These are phyloP conservation scores for Pseudopleuronectes americanus DNA, from an alignment of 2,797 vertebrate species.

Conservation along the genomic window DNA sequence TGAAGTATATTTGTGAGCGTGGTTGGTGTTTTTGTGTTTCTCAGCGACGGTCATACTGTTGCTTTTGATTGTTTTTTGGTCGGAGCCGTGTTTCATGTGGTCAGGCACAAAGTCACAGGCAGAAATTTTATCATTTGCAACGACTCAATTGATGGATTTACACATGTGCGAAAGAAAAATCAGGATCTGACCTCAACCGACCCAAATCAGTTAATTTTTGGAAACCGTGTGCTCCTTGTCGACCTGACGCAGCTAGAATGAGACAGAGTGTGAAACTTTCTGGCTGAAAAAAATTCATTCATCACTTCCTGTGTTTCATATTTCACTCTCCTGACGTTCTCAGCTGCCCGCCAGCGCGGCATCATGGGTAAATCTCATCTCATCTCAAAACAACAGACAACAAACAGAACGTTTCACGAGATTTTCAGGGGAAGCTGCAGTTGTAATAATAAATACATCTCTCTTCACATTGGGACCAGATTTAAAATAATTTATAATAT, in stretches of 20 bases:
- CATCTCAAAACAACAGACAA: conserved; percentile 5
- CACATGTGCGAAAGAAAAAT: conserved; percentile 33
- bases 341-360: conserved; percentile 14
- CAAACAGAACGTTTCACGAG: not conserved
- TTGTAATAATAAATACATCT: too few relatives aligned
- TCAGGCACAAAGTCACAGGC: conserved; percentile 19
- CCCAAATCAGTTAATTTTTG: conserved; percentile 33
- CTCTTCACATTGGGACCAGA: too few relatives aligned
- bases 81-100: conserved; percentile 59
- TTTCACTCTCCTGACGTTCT: conserved; percentile 2
- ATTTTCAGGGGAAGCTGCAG: not conserved
- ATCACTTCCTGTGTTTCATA: not conserved
- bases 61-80: conserved; percentile 46
- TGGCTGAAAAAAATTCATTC: too few relatives aligned
- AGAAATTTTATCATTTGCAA: conserved; percentile 60
- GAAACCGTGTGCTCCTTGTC: conserved; percentile 16
- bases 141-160: conserved; percentile 59
- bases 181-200: conserved; percentile 46
- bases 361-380: conserved; percentile 9
- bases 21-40: conserved; percentile 39
- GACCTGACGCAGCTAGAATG: not conserved
- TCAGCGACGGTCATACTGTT: conserved; percentile 37
- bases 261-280: not conserved
- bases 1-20: conserved; percentile 56
- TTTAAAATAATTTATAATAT: not conserved